phyloP scores from a whole-genome alignment of 1,140 invertebrate genomes.

The Leptonema lineaticorne region DNA sequence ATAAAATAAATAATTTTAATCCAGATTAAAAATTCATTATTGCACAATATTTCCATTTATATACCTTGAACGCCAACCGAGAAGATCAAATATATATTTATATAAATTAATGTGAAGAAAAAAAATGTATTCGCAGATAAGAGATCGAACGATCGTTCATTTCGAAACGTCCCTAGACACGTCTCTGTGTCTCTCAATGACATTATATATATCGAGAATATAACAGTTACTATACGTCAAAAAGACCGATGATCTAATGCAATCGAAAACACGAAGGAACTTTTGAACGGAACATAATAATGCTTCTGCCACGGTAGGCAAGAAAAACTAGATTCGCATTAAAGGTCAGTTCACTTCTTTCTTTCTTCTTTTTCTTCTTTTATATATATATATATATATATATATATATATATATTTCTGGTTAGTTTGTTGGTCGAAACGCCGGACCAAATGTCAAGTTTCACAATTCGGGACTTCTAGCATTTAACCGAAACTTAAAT shows the following conservation, averaged over 20 bases:
- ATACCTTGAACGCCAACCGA: no score
- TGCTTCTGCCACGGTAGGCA: conserved; percentile 35
- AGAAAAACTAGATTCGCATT: conserved; percentile 32
- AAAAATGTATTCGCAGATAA: no score
- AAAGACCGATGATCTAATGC: conserved; percentile 7
- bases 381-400: no score
- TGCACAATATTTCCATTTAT: no score
- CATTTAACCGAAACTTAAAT: conserved; percentile 35
- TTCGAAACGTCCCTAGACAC: background rate
- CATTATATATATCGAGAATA: background rate
- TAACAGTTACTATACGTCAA: background rate
- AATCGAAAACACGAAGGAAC: background rate
- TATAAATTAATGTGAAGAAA: no score
- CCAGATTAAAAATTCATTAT: no score
- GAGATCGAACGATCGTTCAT: background rate
- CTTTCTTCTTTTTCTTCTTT: no score
- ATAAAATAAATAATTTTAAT: no score
- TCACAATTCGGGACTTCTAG: conserved; percentile 36
- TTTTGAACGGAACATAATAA: background rate
- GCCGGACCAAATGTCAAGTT: conserved; percentile 39
- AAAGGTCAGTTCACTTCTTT: conserved; percentile 39
- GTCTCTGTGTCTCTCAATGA: background rate
- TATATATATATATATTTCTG: no score
- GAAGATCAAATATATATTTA: no score
- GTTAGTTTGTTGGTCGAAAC: no score